phyloP scores from a whole-genome alignment of 1,140 invertebrate species.

The Chrysoperla carnea region DNA sequence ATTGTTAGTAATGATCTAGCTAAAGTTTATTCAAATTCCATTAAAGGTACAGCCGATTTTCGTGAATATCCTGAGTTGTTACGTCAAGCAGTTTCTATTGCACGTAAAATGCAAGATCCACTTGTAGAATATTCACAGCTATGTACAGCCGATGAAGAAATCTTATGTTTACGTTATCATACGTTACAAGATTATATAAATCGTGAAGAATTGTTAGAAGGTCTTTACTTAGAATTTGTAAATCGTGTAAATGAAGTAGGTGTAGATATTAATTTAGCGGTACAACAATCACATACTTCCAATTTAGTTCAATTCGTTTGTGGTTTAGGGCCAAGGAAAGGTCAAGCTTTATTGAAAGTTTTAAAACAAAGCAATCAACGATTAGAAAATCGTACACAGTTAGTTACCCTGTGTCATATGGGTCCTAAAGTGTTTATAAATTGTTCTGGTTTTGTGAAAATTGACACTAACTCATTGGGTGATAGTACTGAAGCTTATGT shows the following conservation, averaged over 20 bases:
- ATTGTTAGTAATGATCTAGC: constrained; percentile 86
- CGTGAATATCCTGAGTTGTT: constrained; percentile 78
- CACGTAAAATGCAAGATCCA: constrained; percentile 85
- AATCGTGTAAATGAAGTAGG: constrained; percentile 93
- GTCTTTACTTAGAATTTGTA: constrained; percentile 81
- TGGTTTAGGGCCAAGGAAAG: constrained; percentile 91
- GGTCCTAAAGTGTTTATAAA: constrained; percentile 98
- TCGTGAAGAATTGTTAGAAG: constrained; percentile 73
- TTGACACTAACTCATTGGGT: constrained; percentile 86
- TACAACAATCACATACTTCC: constrained; percentile 71
- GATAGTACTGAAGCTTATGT: constrained; percentile 35
- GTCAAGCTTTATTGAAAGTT: constrained; percentile 71
- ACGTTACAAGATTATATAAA: constrained; percentile 70
- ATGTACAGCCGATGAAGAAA: constrained; percentile 89
- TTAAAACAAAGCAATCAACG: constrained; percentile 87
- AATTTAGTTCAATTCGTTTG: constrained; percentile 96
- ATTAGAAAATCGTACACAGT: constrained; percentile 84
- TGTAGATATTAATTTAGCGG: constrained; percentile 91
- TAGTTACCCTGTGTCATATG: constrained; percentile 91
- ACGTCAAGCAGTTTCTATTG: constrained; percentile 82
- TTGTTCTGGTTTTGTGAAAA: constrained; percentile 97
- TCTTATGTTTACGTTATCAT: constrained; percentile 85
- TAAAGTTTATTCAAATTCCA: constrained; percentile 79
- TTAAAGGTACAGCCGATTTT: constrained; percentile 73
- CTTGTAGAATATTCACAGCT: constrained; percentile 90